Evolutionary conservation across 2,797 vertebrate species (phyloP), one percentile per base, ranked within the genome.

Genomic region (Falco cherrug): DNA sequence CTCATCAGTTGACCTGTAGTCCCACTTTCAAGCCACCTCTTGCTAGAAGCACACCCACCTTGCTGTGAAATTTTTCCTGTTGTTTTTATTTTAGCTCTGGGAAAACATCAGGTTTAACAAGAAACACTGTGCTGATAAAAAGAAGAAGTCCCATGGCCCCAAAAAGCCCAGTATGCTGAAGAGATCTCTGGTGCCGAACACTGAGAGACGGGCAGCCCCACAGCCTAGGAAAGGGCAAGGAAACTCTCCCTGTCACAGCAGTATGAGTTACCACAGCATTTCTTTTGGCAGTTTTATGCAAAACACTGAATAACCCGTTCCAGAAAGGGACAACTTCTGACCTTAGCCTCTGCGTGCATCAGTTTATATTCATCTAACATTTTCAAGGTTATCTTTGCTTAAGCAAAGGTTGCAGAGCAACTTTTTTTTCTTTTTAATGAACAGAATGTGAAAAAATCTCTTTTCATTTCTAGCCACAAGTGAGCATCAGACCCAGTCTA

Each of bases 301-400:
- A 79, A 82, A 87, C 13, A 76, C 50, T 65, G 61, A 87, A 83
- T 63, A 89, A 87, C 41, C 47, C 73, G 50, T 39, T 93, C 54
- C 60, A 91, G 37, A 85, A 61, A 74, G 13, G 37, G 19, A 69
- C 26, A 77, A 10, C 50, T 81, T 92, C 78, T 77, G 74, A 87
- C 88, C 84, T 89, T 33, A 81, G 78, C 15, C 26, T 81, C 84
- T 83, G 41, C 61, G 59, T 95, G 64, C 75, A 89, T 78, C 78
- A 61, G 45, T 90, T 96, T 48, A 91, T 37, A 93, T 28, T 77
- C 24, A 84, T 93, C 87, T 93, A 92, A 85, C 61, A 61, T 95
- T 97, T 94, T 84, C 86, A 87, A 80, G 64, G 86, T 92, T 90
- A 56, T 16, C 45, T 84, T 78, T 84, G 51, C 51, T 71, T 78